Conservation (phyloP, 2,113 vertebrate genomes). For the Sakesphorus luctuosus region DNA sequence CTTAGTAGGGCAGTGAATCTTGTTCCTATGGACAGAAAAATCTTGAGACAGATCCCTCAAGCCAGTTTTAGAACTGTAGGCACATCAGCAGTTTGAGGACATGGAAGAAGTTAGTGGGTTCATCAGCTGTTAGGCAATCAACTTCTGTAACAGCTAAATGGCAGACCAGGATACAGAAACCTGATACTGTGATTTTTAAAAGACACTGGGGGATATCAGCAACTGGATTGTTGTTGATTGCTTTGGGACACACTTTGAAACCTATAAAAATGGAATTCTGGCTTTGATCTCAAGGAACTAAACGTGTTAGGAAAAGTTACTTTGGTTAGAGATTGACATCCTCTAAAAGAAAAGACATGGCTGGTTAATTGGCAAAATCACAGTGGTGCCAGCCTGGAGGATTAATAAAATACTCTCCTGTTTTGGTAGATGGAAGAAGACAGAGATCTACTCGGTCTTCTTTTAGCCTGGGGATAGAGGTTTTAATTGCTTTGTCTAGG, state of each 20-base stretch:
- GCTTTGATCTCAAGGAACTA: background rate
- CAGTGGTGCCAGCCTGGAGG: background rate
- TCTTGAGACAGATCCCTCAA: background rate
- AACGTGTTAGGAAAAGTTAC: background rate
- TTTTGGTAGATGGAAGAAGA: background rate
- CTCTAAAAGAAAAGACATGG: background rate
- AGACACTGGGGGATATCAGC: background rate
- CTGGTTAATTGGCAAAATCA: background rate
- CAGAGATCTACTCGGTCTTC: background rate
- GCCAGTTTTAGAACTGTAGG: background rate
- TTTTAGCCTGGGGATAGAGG: background rate
- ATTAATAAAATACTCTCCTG: background rate
- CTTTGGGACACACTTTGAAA: background rate
- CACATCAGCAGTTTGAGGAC: background rate
- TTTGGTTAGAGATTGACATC: background rate
- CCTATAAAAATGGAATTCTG: background rate
- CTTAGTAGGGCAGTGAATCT: background rate
- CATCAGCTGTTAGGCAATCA: background rate
- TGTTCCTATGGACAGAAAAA: background rate
- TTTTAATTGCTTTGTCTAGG: background rate
- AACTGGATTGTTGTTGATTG: background rate
- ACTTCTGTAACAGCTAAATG: background rate
- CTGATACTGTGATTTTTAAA: background rate
- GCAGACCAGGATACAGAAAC: background rate
- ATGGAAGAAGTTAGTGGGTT: background rate